A percentile compares a stretch with the other conserved stretches of the same genome.
Conservation (phyloP, 2,797 vertebrate species). For the Apogon talboti region DNA sequence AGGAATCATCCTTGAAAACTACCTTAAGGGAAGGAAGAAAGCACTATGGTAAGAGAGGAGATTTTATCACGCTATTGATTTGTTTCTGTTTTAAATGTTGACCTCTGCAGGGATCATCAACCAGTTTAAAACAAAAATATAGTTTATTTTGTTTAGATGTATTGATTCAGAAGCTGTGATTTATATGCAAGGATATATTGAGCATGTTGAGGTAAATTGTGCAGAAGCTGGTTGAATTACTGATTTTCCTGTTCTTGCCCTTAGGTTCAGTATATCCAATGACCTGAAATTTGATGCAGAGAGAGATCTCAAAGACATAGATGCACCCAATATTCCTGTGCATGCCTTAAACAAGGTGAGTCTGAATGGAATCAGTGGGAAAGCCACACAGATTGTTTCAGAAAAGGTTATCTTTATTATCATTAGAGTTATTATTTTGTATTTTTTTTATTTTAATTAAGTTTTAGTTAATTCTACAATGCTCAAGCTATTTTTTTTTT, state of each 20-base stretch:
- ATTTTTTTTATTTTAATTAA: too few species aligned
- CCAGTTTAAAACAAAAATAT: conserved; percentile 1
- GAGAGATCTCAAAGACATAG: conserved; percentile 96
- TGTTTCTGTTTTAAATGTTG: too few species aligned
- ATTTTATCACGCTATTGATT: background rate
- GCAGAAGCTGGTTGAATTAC: conserved; percentile 13
- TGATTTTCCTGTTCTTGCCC: conserved; percentile 46
- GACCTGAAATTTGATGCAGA: conserved; percentile 98
- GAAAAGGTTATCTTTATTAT: too few species aligned
- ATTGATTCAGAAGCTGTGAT: conserved; percentile 22
- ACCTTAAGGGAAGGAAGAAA: conserved; percentile 92
- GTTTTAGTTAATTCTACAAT: background rate
- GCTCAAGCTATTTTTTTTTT: background rate
- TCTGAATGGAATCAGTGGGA: background rate
- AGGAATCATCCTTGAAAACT: conserved; percentile 95
- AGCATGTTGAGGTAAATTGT: conserved; percentile 28
- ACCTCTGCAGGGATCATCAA: background rate
- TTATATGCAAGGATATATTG: conserved; percentile 8
- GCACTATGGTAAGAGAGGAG: conserved; percentile 89
- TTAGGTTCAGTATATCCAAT: conserved; percentile 98
- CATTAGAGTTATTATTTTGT: too few species aligned
- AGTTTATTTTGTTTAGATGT: conserved; percentile 9
- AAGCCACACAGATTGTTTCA: background rate
- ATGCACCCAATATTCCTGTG: conserved; percentile 90
- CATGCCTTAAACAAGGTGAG: conserved; percentile 97